phyloP scores from a whole-genome alignment of 2,797 vertebrate species.

The Coranthus polyacanthus region DNA sequence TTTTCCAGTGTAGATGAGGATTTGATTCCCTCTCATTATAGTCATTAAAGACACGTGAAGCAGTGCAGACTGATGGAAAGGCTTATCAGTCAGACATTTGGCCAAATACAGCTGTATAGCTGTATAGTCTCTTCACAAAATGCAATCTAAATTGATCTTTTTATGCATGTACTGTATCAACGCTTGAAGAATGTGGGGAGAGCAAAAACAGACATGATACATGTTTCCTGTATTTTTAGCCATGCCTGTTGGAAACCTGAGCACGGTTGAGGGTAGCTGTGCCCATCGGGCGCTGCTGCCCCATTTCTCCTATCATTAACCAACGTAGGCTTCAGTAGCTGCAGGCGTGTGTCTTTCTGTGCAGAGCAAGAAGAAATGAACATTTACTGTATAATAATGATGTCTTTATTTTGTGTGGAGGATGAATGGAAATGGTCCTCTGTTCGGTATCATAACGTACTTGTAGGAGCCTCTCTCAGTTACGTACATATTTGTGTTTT shows the following conservation, averaged over 20 bases:
- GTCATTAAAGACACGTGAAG: slow-evolving; percentile 1
- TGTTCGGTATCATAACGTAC: background rate
- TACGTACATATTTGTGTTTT: too few relatives aligned
- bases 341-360: slow-evolving; percentile 16
- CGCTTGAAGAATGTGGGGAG: slow-evolving; percentile 52
- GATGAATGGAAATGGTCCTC: background rate
- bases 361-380: background rate
- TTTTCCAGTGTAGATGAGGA: slow-evolving; percentile 2
- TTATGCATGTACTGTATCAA: slow-evolving; percentile 25
- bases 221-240: slow-evolving; percentile 83
- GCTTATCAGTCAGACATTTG: slow-evolving; percentile 1
- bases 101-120: background rate
- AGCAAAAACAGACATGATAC: slow-evolving; percentile 70
- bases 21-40: slow-evolving; percentile 13
- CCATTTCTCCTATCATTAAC: slow-evolving; percentile 14
- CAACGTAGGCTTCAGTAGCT: background rate
- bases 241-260: slow-evolving; percentile 77
- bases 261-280: slow-evolving; percentile 54
- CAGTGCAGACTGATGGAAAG: slow-evolving; percentile 7
- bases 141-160: slow-evolving; percentile 5
- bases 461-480: too few relatives aligned
- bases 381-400: too few relatives aligned
- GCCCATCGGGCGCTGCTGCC: slow-evolving; percentile 39
- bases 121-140: slow-evolving; percentile 1
- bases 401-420: background rate